Conservation (phyloP, 2,888 invertebrate species). For the Trissolcus brochymenae region DNA sequence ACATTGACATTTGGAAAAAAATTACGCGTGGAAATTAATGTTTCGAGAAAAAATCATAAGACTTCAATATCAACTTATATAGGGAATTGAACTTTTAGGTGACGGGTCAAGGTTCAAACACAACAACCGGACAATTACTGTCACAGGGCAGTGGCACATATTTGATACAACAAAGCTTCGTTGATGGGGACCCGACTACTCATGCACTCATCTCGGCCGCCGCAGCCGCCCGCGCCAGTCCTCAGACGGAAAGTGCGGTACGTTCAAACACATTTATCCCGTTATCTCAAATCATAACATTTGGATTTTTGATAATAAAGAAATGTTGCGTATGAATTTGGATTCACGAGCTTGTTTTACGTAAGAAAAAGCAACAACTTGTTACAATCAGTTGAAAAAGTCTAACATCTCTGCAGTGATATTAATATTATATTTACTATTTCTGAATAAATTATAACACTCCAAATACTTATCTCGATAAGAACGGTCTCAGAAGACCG, state of each 20-base stretch:
- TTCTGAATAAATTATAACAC: background rate
- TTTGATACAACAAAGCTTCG: constrained; percentile 82
- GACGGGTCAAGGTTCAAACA: constrained; percentile 72
- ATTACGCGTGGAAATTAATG: background rate
- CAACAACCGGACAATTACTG: constrained; percentile 74
- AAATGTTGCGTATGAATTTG: too few species aligned
- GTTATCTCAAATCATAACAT: constrained; percentile 8
- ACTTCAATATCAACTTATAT: constrained; percentile 3
- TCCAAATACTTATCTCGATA: background rate
- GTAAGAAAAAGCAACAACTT: background rate
- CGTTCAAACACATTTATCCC: constrained; percentile 68
- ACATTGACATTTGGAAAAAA: background rate
- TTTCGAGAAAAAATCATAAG: background rate
- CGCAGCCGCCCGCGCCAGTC: constrained; percentile 81
- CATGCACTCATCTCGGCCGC: constrained; percentile 78
- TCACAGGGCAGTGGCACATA: constrained; percentile 78
- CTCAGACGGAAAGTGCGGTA: constrained; percentile 83
- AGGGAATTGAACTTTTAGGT: constrained; percentile 63
- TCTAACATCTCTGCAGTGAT: too few species aligned
- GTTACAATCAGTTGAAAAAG: too few species aligned
- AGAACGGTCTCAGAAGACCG: background rate
- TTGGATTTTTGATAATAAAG: background rate
- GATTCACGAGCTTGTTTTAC: constrained; percentile 36
- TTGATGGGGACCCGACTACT: constrained; percentile 81
- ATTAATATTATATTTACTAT: too few species aligned